Base-by-base conservation (phyloP, 30 jellyfish, hydroid and myxozoan species). In the Nemopilema nomurai region DNA sequence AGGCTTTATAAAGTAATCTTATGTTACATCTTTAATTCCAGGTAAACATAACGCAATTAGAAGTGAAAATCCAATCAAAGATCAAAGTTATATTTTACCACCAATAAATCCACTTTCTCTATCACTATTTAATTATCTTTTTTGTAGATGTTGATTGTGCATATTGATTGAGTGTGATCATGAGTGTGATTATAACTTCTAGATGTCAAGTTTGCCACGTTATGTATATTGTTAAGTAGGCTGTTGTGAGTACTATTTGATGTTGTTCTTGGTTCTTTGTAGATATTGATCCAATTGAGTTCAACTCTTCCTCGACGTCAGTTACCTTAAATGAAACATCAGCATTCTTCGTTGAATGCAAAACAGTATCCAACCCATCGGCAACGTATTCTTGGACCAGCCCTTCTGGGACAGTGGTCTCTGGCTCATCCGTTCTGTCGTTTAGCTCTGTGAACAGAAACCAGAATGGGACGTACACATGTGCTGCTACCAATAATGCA, bases 381-480 rank as follows among this genome's bases (percentile, higher is more conserved):
- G 77, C 87, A 4, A 13, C 21, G 24, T 77, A 51, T 29, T n/a
- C 28, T 18, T 77, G 87, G 87, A 77, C 53, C 9, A 17, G 67
- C 18, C 4, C 63, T 0, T 16, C 76, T 18, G 87, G 87, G 27
- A 27, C 26, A 0, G 27, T 28, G 51, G 77, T 77, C 1, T 77
- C 87, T 7, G 53, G 41, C 49, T 18, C 76, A 20, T 23, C 49
- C 7, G 29, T 52, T 18, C 77, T 77, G 49, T 52, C 71, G 19
- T 21, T 77, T 57, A 57, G 63, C 21, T 31, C 49, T 26, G 53
- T 77, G 4, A 28, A 68, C 24, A 79, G 78, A 41, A 82, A 50
- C 50, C 49, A 82, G 24, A 31, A 82, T 4, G 81, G 81, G 26
- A 30, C 71, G 4, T 82, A 82, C 72, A 67, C 51, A n/a, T 82